These are phyloP conservation scores for Cavia aperea DNA, from an alignment of 2,113 vertebrate species.

Conservation along the genomic window DNA sequence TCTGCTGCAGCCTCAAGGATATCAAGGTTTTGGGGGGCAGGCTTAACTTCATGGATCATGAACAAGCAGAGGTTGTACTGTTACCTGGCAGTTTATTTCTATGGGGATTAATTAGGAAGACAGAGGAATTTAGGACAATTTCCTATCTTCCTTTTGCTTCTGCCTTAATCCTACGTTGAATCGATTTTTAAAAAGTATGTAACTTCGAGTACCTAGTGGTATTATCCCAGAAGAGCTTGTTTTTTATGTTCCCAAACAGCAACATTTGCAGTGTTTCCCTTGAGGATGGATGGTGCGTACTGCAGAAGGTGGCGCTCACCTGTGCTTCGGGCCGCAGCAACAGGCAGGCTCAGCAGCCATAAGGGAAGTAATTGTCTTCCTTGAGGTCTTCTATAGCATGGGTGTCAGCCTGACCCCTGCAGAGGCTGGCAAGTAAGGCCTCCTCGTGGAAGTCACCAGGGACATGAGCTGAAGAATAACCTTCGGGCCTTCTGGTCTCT, in stretches of 20 bases:
- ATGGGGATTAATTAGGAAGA: neutral
- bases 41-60: neutral
- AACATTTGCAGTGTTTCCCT: constrained; percentile 31
- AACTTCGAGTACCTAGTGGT: neutral
- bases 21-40: neutral
- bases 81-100: neutral
- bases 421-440: neutral
- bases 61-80: neutral
- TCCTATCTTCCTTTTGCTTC: neutral
- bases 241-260: neutral
- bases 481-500: neutral
- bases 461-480: neutral
- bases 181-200: neutral
- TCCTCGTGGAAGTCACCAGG: neutral
- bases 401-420: neutral
- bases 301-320: neutral
- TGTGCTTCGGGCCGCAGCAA: neutral
- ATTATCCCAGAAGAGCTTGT: neutral
- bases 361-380: neutral
- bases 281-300: neutral
- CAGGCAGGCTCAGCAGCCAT: neutral
- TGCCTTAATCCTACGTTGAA: neutral
- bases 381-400: neutral
- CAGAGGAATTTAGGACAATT: neutral
- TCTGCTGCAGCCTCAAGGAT: neutral